Evolutionary conservation across 2,113 vertebrate genomes (phyloP).

Genomic region (Hiodon tergisus): DNA sequence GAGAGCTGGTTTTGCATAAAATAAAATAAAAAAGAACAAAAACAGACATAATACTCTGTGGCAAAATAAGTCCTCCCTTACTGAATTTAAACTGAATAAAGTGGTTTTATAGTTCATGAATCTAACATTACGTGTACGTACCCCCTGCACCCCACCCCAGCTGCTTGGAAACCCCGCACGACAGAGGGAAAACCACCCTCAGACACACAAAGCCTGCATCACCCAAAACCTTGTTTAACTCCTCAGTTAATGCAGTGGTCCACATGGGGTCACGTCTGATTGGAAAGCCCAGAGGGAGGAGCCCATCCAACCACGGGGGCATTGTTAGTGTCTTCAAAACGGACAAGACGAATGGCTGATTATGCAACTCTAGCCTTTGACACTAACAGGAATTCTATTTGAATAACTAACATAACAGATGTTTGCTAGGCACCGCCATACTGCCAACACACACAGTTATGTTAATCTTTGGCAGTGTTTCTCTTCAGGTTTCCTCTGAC

Average conservation of each 20-base stretch:
- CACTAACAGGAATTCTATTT: conserved; percentile 77
- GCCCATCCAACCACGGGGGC: conserved; percentile 68
- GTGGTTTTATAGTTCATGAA: conserved; percentile 44
- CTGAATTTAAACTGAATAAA: conserved; percentile 11
- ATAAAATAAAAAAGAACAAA: conserved; percentile 25
- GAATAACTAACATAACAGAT: conserved; percentile 99
- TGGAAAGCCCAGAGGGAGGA: conserved; percentile 72
- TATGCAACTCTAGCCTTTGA: conserved; percentile 82
- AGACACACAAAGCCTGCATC: conserved; percentile 38
- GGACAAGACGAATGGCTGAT: conserved; percentile 87
- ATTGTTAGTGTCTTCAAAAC: conserved; percentile 85
- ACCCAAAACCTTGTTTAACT: conserved; percentile 56
- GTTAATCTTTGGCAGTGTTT: conserved; percentile 88
- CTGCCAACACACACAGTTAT: conserved; percentile 90
- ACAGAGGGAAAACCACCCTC: conserved; percentile 62
- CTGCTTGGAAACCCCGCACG: conserved; percentile 37
- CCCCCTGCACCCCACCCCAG: conserved; percentile 30
- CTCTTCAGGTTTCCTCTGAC: conserved; percentile 90
- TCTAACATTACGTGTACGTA: conserved; percentile 44
- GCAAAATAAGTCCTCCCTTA: conserved; percentile 30
- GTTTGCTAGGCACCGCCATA: conserved; percentile 90
- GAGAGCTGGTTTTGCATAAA: conserved; percentile 37
- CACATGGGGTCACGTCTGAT: conserved; percentile 69
- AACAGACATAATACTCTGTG: conserved; percentile 27
- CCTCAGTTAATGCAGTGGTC: conserved; percentile 60